phyloP scores from a whole-genome alignment of 2,888 invertebrate species.

The Folsomia candida region DNA sequence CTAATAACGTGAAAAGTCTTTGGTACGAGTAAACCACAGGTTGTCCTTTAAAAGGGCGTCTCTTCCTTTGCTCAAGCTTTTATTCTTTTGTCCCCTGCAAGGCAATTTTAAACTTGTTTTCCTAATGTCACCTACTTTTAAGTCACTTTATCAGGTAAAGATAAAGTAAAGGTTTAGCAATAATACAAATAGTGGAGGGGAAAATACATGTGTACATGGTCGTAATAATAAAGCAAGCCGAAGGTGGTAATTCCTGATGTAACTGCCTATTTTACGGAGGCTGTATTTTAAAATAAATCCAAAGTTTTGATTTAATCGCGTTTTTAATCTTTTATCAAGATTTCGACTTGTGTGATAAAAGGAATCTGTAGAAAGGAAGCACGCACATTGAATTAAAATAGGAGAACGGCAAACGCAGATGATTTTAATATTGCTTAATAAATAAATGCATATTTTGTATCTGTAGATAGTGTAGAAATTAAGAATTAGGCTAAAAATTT shows the following conservation, averaged over 20 bases:
- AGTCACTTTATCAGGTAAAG: not conserved
- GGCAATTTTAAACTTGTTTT: not conserved
- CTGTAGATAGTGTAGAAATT: not conserved
- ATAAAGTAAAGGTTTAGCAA: not conserved
- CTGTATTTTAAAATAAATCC: not conserved
- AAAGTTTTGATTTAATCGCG: not conserved
- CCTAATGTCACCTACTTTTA: not conserved
- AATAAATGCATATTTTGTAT: no score
- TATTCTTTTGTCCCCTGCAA: not conserved
- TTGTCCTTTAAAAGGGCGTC: not conserved
- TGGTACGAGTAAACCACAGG: not conserved
- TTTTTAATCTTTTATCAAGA: not conserved
- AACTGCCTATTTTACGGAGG: not conserved
- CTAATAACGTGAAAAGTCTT: not conserved
- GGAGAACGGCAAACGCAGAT: no score
- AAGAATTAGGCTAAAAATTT: not conserved
- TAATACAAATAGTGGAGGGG: no score
- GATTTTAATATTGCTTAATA: no score
- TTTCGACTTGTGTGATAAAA: not conserved
- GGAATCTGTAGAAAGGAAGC: no score
- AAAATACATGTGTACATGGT: not conserved
- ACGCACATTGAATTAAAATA: no score
- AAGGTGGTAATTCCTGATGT: conserved; percentile 11
- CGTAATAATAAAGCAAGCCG: conserved; percentile 18
- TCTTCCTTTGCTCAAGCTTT: not conserved